A percentile compares a stretch with the other conserved stretches of the same genome.
Evolutionary conservation across 2,797 vertebrate genomes (phyloP).

Genomic region (Urosaurus nigricauda): DNA sequence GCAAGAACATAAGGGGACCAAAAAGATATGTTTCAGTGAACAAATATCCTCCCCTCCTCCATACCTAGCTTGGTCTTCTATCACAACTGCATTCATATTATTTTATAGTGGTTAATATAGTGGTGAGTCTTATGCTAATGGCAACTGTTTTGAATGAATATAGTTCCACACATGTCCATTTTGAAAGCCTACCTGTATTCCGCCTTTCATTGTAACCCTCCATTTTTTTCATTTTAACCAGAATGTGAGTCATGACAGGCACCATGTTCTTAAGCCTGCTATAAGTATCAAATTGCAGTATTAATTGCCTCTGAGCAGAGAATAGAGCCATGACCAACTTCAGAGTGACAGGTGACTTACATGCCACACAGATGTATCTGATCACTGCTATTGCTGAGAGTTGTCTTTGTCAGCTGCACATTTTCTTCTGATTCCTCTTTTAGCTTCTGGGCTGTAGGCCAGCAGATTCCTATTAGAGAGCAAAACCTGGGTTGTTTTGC

Average conservation of each 20-base stretch:
- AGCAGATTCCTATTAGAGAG: neutral
- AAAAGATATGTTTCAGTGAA: neutral
- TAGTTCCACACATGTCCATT: neutral
- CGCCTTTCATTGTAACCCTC: neutral
- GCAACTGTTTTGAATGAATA: neutral
- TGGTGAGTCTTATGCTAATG: neutral
- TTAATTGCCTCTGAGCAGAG: neutral
- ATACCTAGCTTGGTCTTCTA: neutral
- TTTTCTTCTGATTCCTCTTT: neutral
- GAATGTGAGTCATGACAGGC: neutral
- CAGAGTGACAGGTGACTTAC: neutral
- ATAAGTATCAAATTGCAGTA: neutral
- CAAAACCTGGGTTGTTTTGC: slow-evolving; percentile 17
- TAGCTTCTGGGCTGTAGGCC: slow-evolving; percentile 11
- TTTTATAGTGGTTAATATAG: neutral
- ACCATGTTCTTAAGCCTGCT: neutral
- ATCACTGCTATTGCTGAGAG: neutral
- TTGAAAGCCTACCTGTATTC: neutral
- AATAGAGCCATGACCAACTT: neutral
- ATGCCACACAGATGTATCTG: neutral
- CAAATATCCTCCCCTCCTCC: neutral
- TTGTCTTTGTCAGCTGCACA: slow-evolving; percentile 17
- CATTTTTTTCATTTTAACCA: neutral
- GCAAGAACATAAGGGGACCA: neutral
- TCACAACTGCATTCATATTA: neutral